Evolutionary conservation across 2,888 invertebrate species (phyloP), one percentile per base, ranked within the genome.

Genomic region (Diogma glabrata): DNA sequence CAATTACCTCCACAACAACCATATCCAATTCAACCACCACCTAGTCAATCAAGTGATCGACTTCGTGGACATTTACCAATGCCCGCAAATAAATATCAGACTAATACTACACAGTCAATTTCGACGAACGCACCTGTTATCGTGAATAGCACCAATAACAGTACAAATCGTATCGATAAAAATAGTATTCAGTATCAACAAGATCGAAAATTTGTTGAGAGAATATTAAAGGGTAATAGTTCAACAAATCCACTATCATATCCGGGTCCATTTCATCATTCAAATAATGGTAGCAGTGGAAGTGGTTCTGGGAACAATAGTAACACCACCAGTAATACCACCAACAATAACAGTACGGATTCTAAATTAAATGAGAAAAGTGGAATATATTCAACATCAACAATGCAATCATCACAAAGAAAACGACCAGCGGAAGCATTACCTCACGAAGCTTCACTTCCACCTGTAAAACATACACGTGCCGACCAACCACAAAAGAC

Each of bases 371-470:
- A 45, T 23, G 45, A 45, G 14, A 45, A 4, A 14, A 23, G 45
- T 45, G 45, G 45, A 2, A 28, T 47, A 17, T 26, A 33, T 46
- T 24, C 48, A n/a, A 14, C 45, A 19, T 20, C 36, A 4, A 33
- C 14, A 9, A 24, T 24, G 14, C 53, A 53, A 47, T 53, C 43
- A 49, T 36, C 40, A 49, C 54, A 52, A 50, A 57, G 51, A 40
- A 59, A 57, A 55, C 57, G 58, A 17, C 54, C 60, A 10, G 54
- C 59, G n/a, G 62, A 63, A 58, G 49, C 53, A 43, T 8, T 47
- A 28, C 28, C 54, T 40, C 45, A 53, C 49, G 36, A 43, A 43
- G 47, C 47, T 8, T 10, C 43, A 14, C 52, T 52, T 16, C 53
- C 54, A 10, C 52, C 55, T 10, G 53, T 53, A 10, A 56, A 56